Evolutionary conservation across 2,113 vertebrate species (phyloP).

Genomic region (Siniperca knerii): DNA sequence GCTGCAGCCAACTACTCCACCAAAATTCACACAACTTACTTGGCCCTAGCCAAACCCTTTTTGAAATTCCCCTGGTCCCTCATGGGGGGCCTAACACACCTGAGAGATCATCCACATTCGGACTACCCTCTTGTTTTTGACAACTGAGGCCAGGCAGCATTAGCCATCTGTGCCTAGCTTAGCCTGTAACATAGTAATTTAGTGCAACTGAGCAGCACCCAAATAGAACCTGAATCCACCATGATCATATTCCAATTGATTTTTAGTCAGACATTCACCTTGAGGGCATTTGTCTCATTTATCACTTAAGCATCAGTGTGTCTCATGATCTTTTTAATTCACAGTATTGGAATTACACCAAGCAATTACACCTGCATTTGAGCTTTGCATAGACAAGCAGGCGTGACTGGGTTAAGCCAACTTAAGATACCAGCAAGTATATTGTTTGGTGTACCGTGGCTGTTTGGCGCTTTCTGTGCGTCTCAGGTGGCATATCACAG

Average conservation of each 20-base stretch:
- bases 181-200: slow-evolving; percentile 51
- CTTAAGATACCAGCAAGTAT: slow-evolving; percentile 43
- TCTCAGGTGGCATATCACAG: slow-evolving; percentile 74
- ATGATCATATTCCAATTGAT: slow-evolving; percentile 73
- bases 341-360: slow-evolving; percentile 45
- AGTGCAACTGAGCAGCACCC: slow-evolving; percentile 61
- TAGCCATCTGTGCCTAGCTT: slow-evolving; percentile 6
- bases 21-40: slow-evolving; percentile 58
- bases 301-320: slow-evolving; percentile 36
- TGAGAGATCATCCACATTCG: slow-evolving; percentile 9
- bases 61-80: slow-evolving; percentile 20
- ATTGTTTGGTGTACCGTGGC: slow-evolving; percentile 50
- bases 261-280: slow-evolving; percentile 70
- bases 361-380: slow-evolving; percentile 3
- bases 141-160: not conserved
- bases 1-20: slow-evolving; percentile 22
- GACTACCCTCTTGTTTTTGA: not conserved
- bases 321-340: slow-evolving; percentile 48
- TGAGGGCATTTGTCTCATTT: slow-evolving; percentile 70
- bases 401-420: slow-evolving; percentile 22
- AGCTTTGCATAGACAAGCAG: slow-evolving; percentile 11
- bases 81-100: not conserved
- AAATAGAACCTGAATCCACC: slow-evolving; percentile 67
- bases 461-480: slow-evolving; percentile 43
- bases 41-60: slow-evolving; percentile 30